A percentile compares a stretch with the other conserved stretches of the same genome.
Evolutionary conservation across 2,888 invertebrate species (phyloP).

Genomic region (Eucriotettix oculatus): DNA sequence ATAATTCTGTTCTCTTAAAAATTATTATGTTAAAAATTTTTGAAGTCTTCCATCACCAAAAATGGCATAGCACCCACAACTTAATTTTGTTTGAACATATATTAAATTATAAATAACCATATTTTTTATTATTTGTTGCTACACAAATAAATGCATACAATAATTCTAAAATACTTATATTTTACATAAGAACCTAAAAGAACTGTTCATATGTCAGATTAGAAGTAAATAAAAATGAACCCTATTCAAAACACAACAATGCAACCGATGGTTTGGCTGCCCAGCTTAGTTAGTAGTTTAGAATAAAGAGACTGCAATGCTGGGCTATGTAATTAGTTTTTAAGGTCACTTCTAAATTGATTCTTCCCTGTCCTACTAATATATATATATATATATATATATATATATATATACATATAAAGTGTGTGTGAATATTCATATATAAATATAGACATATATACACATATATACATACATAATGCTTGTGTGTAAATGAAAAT

Average conservation of each 20-base stretch:
- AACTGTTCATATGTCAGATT: background rate
- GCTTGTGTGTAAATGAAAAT: background rate
- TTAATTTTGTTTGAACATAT: slow-evolving; percentile 3
- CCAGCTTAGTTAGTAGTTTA: background rate
- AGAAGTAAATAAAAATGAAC: background rate
- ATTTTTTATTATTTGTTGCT: background rate
- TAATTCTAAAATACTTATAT: background rate
- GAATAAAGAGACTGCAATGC: background rate
- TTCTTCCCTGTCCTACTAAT: background rate
- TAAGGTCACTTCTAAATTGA: slow-evolving; percentile 8
- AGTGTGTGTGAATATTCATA: too few relatives aligned
- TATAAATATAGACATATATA: too few relatives aligned
- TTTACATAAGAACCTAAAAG: background rate
- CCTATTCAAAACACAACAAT: background rate
- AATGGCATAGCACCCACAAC: slow-evolving; percentile 3
- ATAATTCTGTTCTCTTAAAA: background rate
- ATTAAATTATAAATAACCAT: background rate
- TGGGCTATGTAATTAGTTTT: background rate
- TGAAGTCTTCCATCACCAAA: slow-evolving; percentile 1
- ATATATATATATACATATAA: background rate
- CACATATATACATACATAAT: background rate
- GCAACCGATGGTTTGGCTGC: background rate
- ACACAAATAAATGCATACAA: slow-evolving; percentile 11
- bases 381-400: slow-evolving; percentile 1
- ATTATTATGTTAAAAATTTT: too few relatives aligned